Percentiles rank a stretch among this genome's conserved stretches.
phyloP scores from a whole-genome alignment of 2,888 invertebrate genomes.

The Amblyteles armatorius region DNA sequence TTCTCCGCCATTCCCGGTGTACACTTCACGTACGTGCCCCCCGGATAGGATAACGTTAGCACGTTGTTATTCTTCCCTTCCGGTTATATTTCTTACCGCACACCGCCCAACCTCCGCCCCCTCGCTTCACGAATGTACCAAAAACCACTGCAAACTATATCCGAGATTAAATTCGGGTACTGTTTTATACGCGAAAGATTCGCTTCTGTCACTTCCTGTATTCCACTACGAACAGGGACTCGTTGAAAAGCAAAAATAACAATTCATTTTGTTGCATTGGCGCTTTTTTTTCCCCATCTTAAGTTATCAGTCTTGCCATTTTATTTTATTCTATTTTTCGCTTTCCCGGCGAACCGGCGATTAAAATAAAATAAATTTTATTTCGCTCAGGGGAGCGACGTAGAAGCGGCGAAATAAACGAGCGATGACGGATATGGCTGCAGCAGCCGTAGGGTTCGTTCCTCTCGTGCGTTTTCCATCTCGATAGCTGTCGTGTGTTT shows the following conservation, averaged over 20 bases:
- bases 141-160: too few species aligned
- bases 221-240: too few species aligned
- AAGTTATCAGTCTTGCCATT: slow-evolving; percentile 73
- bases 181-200: too few species aligned
- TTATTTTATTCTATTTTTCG: too few species aligned
- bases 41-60: slow-evolving; percentile 9
- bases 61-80: slow-evolving; percentile 38
- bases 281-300: too few species aligned
- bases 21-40: background rate
- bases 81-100: slow-evolving; percentile 7
- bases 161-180: too few species aligned
- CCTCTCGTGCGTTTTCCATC: slow-evolving; percentile 24
- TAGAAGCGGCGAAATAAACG: slow-evolving; percentile 11
- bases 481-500: slow-evolving; percentile 22
- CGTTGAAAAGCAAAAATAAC: background rate
- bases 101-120: too few species aligned
- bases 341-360: slow-evolving; percentile 76
- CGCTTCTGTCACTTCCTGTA: too few species aligned
- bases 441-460: slow-evolving; percentile 46
- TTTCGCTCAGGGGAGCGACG: slow-evolving; percentile 46
- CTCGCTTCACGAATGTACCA: too few species aligned
- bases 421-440: slow-evolving; percentile 39
- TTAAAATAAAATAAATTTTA: slow-evolving; percentile 83
- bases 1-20: background rate
- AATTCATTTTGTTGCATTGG: too few species aligned